Conservation (phyloP, 2,113 vertebrate genomes). For the Eidolon helvum region DNA sequence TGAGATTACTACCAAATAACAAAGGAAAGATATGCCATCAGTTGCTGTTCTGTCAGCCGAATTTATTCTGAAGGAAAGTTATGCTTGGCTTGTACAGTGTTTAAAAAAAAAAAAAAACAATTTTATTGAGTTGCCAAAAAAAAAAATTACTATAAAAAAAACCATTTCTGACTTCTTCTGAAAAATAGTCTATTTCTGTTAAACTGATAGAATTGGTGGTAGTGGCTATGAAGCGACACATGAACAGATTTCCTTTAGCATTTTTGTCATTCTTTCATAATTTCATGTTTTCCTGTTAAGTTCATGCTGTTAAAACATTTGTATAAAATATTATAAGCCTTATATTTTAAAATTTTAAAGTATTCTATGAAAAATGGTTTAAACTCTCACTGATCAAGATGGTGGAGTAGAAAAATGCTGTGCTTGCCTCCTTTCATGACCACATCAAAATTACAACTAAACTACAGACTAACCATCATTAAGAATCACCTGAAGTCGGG, state of each 20-base stretch:
- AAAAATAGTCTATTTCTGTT: neutral
- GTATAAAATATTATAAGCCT: neutral
- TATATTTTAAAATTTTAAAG: neutral
- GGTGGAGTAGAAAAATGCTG: no score
- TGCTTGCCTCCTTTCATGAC: no score
- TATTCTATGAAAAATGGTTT: neutral
- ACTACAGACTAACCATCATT: no score
- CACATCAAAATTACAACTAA: no score
- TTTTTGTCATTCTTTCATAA: neutral
- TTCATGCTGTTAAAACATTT: neutral
- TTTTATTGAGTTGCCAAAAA: neutral
- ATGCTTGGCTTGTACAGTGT: neutral
- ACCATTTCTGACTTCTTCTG: neutral
- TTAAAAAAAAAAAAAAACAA: neutral
- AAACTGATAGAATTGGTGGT: neutral
- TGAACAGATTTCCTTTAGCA: neutral
- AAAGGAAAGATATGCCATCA: neutral
- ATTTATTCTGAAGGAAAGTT: neutral
- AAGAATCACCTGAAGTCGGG: no score
- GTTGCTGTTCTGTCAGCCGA: neutral
- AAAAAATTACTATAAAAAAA: neutral
- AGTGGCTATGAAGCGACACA: neutral
- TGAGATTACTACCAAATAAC: neutral
- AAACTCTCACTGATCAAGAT: no score
- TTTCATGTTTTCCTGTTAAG: slow-evolving; percentile 11